Evolutionary conservation across 2,888 invertebrate species (phyloP), one percentile per base, ranked within the genome.

Genomic region (Augochlorella aurata): DNA sequence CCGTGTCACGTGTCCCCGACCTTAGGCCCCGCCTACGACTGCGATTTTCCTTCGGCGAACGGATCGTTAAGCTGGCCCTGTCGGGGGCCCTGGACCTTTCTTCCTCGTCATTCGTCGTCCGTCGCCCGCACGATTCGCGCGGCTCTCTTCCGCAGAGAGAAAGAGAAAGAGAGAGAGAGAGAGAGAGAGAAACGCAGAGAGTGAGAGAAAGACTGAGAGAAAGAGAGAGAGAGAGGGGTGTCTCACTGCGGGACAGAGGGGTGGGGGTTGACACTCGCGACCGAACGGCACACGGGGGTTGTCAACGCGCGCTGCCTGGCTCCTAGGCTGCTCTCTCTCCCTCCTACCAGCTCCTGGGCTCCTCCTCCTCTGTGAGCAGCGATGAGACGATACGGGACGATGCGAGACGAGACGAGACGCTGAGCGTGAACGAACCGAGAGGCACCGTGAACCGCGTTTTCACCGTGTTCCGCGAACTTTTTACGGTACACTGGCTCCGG

Each of bases 1-100:
- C 92, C 92, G 92, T 90, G 93, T 93, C 93, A 93, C 93, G 93
- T 93, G 93, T 93, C 93, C 90, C 90, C 91, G 90, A 89, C 89
- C 90, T 90, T 90, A 93, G 84, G 93, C 93, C 87, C 92, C 93
- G 93, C 93, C 93, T 92, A 92, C 93, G 82, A 88, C 79, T 82
- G 79, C 82, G 87, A 86, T 88, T 89, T 88, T 89, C 88, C 77
- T 86, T 81, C 82, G 45, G 38, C 21, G 50, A 70, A 44, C 80
- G 85, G 87, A 86, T 82, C 85, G 89, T 87, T 87, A 87, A 14
- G 80, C 81, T 80, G 85, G 77, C 84, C 78, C 82, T 85, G 73
- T 74, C 74, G 77, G 72, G 63, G 74, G 66, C 47, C 47, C 61
- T 29, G 74, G 61, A 72, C 83, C 77, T 80, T 83, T 79, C 78